These are phyloP conservation scores for Aphrocallistes beatrix DNA, from an alignment of 37 sponge, comb jelly and placozoan genomes.

Conservation along the genomic window DNA sequence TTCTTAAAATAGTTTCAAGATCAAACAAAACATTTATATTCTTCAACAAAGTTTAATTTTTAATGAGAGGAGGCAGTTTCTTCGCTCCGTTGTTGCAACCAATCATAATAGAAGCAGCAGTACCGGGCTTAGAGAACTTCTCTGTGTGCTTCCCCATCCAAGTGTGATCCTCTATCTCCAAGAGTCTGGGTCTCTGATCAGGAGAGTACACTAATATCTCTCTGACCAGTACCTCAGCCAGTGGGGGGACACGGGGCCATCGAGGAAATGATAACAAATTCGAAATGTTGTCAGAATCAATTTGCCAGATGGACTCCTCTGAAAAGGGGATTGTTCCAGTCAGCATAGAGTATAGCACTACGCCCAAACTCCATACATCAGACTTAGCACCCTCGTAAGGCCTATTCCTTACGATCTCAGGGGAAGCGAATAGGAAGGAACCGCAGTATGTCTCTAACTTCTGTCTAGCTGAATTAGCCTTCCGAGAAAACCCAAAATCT, in stretches of 20 bases:
- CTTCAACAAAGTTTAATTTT: background rate
- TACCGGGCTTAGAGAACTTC: background rate
- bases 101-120: background rate
- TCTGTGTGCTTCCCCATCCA: background rate
- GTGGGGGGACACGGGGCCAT: background rate
- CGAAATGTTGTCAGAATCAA: background rate
- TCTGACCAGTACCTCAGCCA: background rate
- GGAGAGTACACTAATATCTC: background rate
- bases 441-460: conserved; percentile 54
- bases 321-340: conserved; percentile 74
- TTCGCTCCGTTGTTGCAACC: background rate
- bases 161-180: background rate
- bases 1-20: too few species aligned
- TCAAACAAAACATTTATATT: background rate
- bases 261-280: background rate
- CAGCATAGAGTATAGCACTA: conserved; percentile 73
- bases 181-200: background rate
- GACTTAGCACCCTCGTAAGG: conserved; percentile 67
- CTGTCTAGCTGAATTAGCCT: conserved; percentile 19
- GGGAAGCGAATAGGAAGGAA: conserved; percentile 64
- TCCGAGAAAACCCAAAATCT: conserved; percentile 70
- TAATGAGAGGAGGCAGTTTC: conserved; percentile 7
- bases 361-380: conserved; percentile 77
- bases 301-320: background rate
- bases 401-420: conserved; percentile 56